These are phyloP conservation scores for Arizona elegans DNA, from an alignment of 2,113 vertebrate species.

Conservation along the genomic window DNA sequence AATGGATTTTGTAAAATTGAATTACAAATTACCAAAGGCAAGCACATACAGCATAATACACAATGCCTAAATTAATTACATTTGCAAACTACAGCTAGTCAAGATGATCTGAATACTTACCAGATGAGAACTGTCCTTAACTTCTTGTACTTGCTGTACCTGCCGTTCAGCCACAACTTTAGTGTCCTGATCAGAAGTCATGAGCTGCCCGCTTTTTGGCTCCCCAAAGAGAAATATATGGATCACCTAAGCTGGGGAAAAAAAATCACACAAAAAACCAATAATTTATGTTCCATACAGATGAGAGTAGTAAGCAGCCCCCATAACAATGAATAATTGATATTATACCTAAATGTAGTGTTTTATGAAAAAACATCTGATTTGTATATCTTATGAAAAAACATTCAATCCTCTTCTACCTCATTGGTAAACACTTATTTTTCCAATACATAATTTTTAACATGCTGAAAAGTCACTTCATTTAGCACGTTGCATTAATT, in stretches of 20 bases:
- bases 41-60: not conserved
- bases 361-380: not conserved
- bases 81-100: not conserved
- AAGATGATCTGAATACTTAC: conserved; percentile 70
- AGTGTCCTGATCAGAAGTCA: conserved; percentile 99
- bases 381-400: not conserved
- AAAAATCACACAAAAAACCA: not conserved
- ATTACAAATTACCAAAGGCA: not conserved
- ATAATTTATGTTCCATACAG: not conserved
- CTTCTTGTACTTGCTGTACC: conserved; percentile 96
- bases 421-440: not conserved
- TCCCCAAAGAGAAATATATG: conserved; percentile 87
- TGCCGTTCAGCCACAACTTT: conserved; percentile 99
- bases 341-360: not conserved
- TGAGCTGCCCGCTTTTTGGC: conserved; percentile 95
- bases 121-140: conserved; percentile 90
- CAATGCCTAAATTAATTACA: not conserved
- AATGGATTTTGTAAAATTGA: not conserved
- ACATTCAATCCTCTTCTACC: not conserved
- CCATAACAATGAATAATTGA: not conserved
- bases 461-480: not conserved
- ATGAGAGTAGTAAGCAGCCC: not conserved
- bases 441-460: not conserved
- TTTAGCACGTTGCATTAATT: not conserved
- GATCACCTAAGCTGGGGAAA: conserved; percentile 76